Conservation (phyloP, 2,113 vertebrate genomes). For the Alectura lathami region DNA sequence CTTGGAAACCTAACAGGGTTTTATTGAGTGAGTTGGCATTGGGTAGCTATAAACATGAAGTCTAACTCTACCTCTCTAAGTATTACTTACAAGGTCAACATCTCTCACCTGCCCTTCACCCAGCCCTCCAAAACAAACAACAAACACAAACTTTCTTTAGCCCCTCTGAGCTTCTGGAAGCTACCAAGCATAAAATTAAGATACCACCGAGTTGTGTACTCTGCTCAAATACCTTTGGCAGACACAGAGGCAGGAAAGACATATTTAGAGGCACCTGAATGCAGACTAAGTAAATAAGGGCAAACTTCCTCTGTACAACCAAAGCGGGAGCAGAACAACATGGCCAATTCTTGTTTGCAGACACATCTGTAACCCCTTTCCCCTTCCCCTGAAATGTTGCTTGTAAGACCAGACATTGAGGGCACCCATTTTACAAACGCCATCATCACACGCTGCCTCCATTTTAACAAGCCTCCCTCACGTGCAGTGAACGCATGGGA, state of each 20-base stretch:
- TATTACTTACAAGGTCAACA: not conserved
- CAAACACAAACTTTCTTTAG: not conserved
- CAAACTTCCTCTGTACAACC: not conserved
- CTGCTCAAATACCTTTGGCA: not conserved
- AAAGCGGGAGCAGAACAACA: not conserved
- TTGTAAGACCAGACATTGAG: not conserved
- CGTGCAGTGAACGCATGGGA: fast-evolving
- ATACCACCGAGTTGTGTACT: not conserved
- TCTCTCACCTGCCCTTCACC: not conserved
- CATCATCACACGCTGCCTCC: fast-evolving
- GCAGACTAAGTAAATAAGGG: not conserved
- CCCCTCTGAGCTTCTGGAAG: not conserved
- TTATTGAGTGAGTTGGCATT: constrained; percentile 7
- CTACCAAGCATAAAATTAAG: not conserved
- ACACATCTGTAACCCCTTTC: not conserved
- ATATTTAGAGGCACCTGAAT: not conserved
- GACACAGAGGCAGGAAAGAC: not conserved
- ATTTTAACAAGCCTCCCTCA: not conserved
- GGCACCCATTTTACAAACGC: not conserved
- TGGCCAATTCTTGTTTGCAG: not conserved
- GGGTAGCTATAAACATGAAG: not conserved
- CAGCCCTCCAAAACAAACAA: not conserved
- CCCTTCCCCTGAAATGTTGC: not conserved
- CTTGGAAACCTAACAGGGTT: constrained; percentile 19
- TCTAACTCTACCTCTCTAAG: not conserved